phyloP scores from a whole-genome alignment of 2,113 vertebrate genomes.

The Barbus barbus region DNA sequence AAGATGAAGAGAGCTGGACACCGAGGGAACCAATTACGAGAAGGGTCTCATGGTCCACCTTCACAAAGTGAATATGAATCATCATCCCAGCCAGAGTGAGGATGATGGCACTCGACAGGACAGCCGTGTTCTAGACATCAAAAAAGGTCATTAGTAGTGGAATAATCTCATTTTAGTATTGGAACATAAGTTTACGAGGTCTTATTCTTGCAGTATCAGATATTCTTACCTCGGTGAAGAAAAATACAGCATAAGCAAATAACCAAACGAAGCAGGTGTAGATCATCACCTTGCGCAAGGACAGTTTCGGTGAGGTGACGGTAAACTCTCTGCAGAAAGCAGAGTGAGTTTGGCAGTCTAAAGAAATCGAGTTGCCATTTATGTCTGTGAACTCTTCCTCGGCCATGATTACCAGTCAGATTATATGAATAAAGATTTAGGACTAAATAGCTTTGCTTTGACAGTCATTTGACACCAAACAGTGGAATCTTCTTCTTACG shows the following conservation, averaged over 20 bases:
- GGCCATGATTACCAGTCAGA: constrained; percentile 70
- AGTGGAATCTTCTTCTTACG: not conserved
- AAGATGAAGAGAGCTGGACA: constrained; percentile 89
- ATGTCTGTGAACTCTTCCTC: constrained; percentile 77
- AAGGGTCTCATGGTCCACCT: constrained; percentile 92
- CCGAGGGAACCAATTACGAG: constrained; percentile 88
- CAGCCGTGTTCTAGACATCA: constrained; percentile 81
- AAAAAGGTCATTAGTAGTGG: not conserved
- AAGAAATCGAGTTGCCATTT: constrained; percentile 73
- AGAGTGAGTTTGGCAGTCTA: constrained; percentile 80
- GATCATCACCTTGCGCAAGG: constrained; percentile 81
- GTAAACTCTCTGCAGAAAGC: constrained; percentile 86
- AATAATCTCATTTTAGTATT: not conserved
- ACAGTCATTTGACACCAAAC: not conserved
- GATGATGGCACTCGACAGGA: constrained; percentile 88
- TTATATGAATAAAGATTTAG: not conserved
- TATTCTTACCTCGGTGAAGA: constrained; percentile 78
- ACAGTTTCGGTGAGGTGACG: constrained; percentile 83
- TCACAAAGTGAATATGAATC: constrained; percentile 90
- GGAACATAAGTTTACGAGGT: too few relatives aligned
- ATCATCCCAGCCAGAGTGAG: constrained; percentile 86
- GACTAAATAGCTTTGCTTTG: not conserved
- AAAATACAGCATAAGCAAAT: constrained; percentile 83
- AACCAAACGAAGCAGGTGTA: constrained; percentile 87
- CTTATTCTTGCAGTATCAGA: not conserved